A percentile compares a stretch with the other conserved stretches of the same genome.
phyloP scores from a whole-genome alignment of 2,888 invertebrate species.

The Calameuta idolon region DNA sequence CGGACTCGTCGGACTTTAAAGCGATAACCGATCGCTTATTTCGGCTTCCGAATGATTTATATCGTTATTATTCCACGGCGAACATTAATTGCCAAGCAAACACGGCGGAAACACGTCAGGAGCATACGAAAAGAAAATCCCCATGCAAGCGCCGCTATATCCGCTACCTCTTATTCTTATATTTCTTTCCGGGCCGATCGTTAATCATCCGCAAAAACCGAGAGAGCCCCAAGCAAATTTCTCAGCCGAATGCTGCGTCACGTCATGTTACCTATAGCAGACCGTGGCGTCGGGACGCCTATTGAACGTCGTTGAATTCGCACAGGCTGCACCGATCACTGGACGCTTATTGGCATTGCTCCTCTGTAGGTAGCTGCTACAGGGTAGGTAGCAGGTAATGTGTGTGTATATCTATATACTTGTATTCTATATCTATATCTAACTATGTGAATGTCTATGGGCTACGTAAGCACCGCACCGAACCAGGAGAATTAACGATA shows the following conservation, averaged over 20 bases:
- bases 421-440: not conserved
- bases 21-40: not conserved
- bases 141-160: slow-evolving; percentile 31
- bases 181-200: slow-evolving; percentile 40
- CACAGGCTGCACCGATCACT: not conserved
- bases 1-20: slow-evolving; percentile 1
- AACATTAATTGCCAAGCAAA: slow-evolving; percentile 61
- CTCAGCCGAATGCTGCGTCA: slow-evolving; percentile 49
- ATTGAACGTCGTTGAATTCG: not conserved
- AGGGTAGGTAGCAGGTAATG: no score
- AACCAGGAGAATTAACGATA: slow-evolving; percentile 44
- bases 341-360: not conserved
- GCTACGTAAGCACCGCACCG: not conserved
- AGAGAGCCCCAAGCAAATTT: slow-evolving; percentile 43
- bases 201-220: slow-evolving; percentile 58
- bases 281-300: not conserved
- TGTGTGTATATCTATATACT: not conserved
- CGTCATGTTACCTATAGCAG: slow-evolving; percentile 22
- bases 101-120: slow-evolving; percentile 61
- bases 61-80: slow-evolving; percentile 49
- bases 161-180: slow-evolving; percentile 25
- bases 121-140: slow-evolving; percentile 51
- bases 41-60: slow-evolving; percentile 48
- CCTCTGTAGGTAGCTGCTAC: not conserved
- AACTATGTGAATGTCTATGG: not conserved